These are phyloP conservation scores for Salmo trutta DNA, from an alignment of 2,797 vertebrate species.

Conservation along the genomic window DNA sequence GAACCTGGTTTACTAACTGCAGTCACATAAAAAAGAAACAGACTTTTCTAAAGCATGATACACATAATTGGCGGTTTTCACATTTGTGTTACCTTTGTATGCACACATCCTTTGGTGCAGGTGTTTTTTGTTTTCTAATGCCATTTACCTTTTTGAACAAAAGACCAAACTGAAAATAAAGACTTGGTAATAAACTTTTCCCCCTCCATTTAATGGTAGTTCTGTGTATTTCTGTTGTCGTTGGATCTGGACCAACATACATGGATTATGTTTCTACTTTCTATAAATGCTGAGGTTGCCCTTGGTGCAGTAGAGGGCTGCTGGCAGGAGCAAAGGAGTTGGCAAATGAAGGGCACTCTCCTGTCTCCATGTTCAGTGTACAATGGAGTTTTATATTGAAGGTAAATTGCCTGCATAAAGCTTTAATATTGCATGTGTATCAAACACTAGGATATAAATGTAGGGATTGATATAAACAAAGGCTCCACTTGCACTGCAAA, in stretches of 20 bases:
- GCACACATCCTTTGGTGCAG: conserved; percentile 35
- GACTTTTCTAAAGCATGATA: neutral
- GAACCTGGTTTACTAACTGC: conserved; percentile 41
- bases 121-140: conserved; percentile 52
- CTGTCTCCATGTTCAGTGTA: conserved; percentile 23
- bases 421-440: neutral
- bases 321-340: conserved; percentile 19
- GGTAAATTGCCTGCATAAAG: neutral
- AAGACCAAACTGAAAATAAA: conserved; percentile 67
- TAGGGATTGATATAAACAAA: neutral
- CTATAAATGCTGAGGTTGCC: conserved; percentile 11
- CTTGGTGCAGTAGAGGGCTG: neutral
- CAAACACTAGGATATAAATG: neutral
- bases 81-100: conserved; percentile 32
- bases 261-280: conserved; percentile 9
- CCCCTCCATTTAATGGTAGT: neutral
- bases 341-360: conserved; percentile 40
- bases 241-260: conserved; percentile 1
- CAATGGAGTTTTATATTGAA: neutral
- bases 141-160: conserved; percentile 60
- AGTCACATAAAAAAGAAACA: conserved; percentile 9
- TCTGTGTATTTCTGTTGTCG: conserved; percentile 1
- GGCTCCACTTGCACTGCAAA: neutral
- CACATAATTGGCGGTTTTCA: neutral
- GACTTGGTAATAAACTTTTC: conserved; percentile 41